Evolutionary conservation across 2,113 vertebrate species (phyloP).

Genomic region (Passer domesticus): DNA sequence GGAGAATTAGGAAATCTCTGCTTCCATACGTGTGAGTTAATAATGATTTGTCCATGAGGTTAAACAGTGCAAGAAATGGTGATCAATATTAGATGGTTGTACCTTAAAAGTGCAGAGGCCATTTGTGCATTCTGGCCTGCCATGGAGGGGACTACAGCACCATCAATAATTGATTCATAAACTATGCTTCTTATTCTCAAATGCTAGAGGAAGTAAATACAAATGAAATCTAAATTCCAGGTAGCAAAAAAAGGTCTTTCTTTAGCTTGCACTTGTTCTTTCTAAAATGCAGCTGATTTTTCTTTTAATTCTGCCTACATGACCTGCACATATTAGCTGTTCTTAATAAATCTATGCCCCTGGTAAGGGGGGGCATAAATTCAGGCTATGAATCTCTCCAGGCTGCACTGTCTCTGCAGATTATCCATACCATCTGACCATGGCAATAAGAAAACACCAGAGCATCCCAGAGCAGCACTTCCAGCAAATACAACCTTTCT

Average conservation of each 20-base stretch:
- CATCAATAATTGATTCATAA: constrained; percentile 72
- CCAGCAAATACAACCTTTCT: neutral
- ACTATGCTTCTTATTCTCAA: constrained; percentile 62
- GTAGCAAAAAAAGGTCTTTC: neutral
- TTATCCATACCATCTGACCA: neutral
- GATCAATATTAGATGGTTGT: constrained; percentile 18
- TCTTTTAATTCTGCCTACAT: neutral
- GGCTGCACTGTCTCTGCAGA: neutral
- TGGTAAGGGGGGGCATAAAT: neutral
- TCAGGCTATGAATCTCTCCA: neutral
- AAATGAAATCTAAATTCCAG: neutral
- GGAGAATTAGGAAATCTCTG: constrained; percentile 5
- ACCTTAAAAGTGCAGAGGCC: constrained; percentile 63
- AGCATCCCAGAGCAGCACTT: neutral
- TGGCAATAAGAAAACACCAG: neutral
- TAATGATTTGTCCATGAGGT: constrained; percentile 37
- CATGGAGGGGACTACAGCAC: constrained; percentile 40
- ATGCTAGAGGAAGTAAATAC: constrained; percentile 58
- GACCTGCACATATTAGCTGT: neutral
- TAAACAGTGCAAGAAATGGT: constrained; percentile 30
- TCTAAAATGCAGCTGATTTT: constrained; percentile 24
- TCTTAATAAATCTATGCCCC: neutral
- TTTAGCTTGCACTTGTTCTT: constrained; percentile 41
- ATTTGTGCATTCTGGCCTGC: constrained; percentile 46
- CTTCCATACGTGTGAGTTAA: neutral